Evolutionary conservation across 1,140 invertebrate genomes (phyloP).

Genomic region (Batillaria attramentaria): DNA sequence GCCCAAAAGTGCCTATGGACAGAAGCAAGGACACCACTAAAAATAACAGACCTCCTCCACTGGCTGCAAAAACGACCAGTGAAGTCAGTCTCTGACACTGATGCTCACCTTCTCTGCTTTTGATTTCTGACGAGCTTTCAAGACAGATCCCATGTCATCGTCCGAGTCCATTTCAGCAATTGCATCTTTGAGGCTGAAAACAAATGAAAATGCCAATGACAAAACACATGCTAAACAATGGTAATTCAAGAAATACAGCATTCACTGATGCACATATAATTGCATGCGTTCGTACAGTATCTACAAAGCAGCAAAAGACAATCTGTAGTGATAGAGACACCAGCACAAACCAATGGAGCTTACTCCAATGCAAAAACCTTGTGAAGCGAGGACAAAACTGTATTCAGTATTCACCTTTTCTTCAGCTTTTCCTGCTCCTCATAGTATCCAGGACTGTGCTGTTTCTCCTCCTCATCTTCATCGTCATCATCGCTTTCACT

Average conservation of each 20-base stretch:
- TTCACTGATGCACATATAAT: no score
- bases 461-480: conserved; percentile 33
- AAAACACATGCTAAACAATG: not conserved
- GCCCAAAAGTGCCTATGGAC: no score
- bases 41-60: conserved; percentile 82
- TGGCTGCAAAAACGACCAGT: not conserved
- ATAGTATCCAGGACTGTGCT: conserved; percentile 72
- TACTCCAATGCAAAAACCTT: not conserved
- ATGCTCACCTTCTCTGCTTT: conserved; percentile 76
- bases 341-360: not conserved
- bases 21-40: no score
- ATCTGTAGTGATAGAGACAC: not conserved
- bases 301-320: not conserved
- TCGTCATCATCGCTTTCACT: conserved; percentile 39
- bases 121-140: conserved; percentile 78
- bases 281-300: not conserved
- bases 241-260: no score
- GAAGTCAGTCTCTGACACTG: no score
- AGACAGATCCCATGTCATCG: conserved; percentile 69
- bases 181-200: conserved; percentile 20
- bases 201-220: not conserved
- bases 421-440: conserved; percentile 82
- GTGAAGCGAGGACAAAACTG: not conserved
- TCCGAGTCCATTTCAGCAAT: conserved; percentile 39
- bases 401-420: conserved; percentile 73